Conservation (phyloP, 1,140 invertebrate genomes). For the Tigriopus japonicus region DNA sequence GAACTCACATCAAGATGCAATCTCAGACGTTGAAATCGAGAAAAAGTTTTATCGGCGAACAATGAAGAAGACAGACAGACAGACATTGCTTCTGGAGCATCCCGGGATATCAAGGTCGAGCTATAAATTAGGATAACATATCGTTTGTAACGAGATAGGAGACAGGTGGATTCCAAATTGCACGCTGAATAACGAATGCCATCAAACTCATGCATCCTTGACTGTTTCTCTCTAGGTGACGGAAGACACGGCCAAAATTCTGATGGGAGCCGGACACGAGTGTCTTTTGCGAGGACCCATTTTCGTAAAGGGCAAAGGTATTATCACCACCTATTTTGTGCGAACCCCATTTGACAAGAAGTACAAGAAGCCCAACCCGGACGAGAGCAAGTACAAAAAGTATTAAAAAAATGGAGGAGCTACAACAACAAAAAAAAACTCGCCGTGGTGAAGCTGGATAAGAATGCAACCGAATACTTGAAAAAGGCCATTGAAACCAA, state of each 20-base stretch:
- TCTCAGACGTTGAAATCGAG: neutral
- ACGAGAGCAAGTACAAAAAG: no score
- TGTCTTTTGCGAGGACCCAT: slow-evolving; percentile 69
- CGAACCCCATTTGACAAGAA: slow-evolving; percentile 45
- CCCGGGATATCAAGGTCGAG: neutral
- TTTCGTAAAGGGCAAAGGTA: slow-evolving; percentile 85
- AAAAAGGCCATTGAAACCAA: no score
- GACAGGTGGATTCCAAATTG: no score
- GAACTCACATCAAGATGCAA: no score
- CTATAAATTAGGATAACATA: slow-evolving; percentile 7
- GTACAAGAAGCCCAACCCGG: no score
- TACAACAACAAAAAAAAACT: no score
- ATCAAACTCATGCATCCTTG: neutral
- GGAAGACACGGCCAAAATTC: slow-evolving; percentile 67
- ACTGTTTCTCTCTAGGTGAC: slow-evolving; percentile 37
- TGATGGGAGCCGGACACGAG: slow-evolving; percentile 58
- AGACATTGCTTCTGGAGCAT: neutral
- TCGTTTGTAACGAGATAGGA: no score
- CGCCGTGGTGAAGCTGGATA: no score
- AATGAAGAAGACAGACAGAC: neutral
- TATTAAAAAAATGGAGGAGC: no score
- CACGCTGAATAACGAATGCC: no score
- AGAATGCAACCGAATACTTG: no score
- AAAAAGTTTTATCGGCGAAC: neutral
- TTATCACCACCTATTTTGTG: slow-evolving; percentile 74